Conservation (phyloP, 2,888 invertebrate genomes). For the Pasiphila rectangulata region DNA sequence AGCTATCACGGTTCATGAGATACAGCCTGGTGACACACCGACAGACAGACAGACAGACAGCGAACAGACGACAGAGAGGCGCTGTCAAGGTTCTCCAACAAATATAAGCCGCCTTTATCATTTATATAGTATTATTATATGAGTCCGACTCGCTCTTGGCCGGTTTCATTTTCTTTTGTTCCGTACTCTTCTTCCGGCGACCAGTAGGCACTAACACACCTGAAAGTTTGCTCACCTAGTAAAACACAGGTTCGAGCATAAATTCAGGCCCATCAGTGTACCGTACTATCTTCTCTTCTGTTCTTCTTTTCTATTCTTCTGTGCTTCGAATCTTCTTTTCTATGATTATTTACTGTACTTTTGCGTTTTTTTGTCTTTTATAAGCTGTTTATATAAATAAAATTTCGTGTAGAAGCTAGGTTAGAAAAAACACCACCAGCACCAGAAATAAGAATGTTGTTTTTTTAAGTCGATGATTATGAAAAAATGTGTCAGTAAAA, state of each 20-base stretch:
- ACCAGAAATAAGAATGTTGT: no score
- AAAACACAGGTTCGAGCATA: constrained; percentile 88
- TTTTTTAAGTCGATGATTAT: no score
- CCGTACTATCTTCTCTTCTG: constrained; percentile 56
- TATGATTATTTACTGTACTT: constrained; percentile 23
- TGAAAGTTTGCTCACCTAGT: constrained; percentile 93
- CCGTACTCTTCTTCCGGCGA: constrained; percentile 40
- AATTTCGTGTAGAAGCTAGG: no score
- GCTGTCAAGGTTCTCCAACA: no score
- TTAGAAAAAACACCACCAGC: no score
- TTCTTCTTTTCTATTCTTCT: constrained; percentile 12
- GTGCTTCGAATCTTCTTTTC: constrained; percentile 17
- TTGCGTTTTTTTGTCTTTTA: not conserved
- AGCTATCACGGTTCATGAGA: no score
- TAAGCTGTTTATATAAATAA: no score
- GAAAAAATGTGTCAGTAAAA: no score
- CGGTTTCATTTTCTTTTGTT: constrained; percentile 22
- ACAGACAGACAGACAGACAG: no score
- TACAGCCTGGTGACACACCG: no score
- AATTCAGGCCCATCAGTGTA: constrained; percentile 88
- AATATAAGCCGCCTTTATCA: no score
- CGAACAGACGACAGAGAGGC: no score
- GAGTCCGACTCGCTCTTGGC: not conserved
- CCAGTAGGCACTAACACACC: constrained; percentile 86
- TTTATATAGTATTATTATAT: not conserved